Percentiles rank a stretch among this genome's conserved stretches.
Conservation (phyloP, 2,888 invertebrate species). For the Drosophila mulleri region DNA sequence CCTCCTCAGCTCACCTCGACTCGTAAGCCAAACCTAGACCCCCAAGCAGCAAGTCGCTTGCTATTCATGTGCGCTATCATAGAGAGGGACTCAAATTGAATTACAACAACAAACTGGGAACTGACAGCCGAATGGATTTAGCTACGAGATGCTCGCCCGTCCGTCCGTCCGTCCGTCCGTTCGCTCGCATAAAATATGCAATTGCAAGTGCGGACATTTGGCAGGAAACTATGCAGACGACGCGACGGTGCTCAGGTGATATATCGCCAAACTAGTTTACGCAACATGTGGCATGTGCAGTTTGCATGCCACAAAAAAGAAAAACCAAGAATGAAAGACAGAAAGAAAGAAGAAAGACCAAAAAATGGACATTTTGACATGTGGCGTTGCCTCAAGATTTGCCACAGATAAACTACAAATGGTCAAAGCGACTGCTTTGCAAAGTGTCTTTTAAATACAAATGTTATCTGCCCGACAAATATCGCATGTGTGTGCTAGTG, state of each 20-base stretch:
- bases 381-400: constrained; percentile 74
- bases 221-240: constrained; percentile 31
- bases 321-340: neutral
- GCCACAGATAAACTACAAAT: constrained; percentile 74
- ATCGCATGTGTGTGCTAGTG: constrained; percentile 15
- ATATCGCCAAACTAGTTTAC: constrained; percentile 79
- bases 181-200: constrained; percentile 52
- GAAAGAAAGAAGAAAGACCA: neutral
- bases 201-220: constrained; percentile 67
- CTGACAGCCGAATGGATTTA: constrained; percentile 52
- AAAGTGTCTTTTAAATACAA: constrained; percentile 78
- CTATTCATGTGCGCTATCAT: constrained; percentile 63
- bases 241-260: constrained; percentile 62
- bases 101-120: constrained; percentile 58
- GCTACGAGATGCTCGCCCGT: constrained; percentile 17
- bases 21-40: constrained; percentile 7
- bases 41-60: constrained; percentile 36
- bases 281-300: constrained; percentile 77
- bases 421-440: constrained; percentile 51
- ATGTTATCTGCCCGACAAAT: constrained; percentile 60
- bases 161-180: neutral
- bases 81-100: constrained; percentile 61
- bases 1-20: too few species aligned
- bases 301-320: constrained; percentile 61
- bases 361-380: constrained; percentile 76